phyloP scores from a whole-genome alignment of 2,888 invertebrate species.

The Lycaena phlaeas region DNA sequence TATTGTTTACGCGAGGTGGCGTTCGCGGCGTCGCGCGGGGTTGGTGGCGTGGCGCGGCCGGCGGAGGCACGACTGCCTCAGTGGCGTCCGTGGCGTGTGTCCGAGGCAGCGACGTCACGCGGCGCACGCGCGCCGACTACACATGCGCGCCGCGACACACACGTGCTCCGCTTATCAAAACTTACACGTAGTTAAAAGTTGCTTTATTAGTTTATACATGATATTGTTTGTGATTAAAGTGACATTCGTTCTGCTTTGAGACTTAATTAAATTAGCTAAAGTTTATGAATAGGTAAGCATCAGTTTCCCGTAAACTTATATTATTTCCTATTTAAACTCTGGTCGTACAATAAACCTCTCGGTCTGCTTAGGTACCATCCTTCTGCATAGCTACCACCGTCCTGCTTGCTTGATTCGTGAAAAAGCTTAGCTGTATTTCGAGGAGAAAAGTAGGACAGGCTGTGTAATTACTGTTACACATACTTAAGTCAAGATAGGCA shows the following conservation, averaged over 20 bases:
- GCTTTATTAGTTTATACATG: slow-evolving; percentile 25
- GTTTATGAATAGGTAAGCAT: too few species aligned
- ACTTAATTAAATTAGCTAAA: not conserved
- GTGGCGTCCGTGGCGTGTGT: slow-evolving; percentile 18
- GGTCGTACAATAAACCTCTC: too few species aligned
- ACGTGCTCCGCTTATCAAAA: slow-evolving; percentile 25
- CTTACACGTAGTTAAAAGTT: slow-evolving; percentile 27
- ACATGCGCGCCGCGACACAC: slow-evolving; percentile 30
- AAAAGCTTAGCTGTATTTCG: too few species aligned
- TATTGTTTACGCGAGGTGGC: slow-evolving; percentile 47
- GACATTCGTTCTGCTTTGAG: slow-evolving; percentile 12
- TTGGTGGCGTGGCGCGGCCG: slow-evolving; percentile 25
- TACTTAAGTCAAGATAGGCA: too few species aligned
- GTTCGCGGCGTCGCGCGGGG: slow-evolving; percentile 26
- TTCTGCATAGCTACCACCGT: too few species aligned
- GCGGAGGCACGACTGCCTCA: slow-evolving; percentile 28
- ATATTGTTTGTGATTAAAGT: slow-evolving; percentile 17
- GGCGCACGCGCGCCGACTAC: slow-evolving; percentile 20
- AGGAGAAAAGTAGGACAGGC: too few species aligned
- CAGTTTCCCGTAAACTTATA: too few species aligned
- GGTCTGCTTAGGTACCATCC: too few species aligned
- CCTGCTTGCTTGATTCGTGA: too few species aligned
- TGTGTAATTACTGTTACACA: too few species aligned
- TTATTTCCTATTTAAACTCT: too few species aligned
- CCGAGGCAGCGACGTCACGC: slow-evolving; percentile 22